These are phyloP conservation scores for Pristis pectinata DNA, from an alignment of 2,797 vertebrate species.

Conservation along the genomic window DNA sequence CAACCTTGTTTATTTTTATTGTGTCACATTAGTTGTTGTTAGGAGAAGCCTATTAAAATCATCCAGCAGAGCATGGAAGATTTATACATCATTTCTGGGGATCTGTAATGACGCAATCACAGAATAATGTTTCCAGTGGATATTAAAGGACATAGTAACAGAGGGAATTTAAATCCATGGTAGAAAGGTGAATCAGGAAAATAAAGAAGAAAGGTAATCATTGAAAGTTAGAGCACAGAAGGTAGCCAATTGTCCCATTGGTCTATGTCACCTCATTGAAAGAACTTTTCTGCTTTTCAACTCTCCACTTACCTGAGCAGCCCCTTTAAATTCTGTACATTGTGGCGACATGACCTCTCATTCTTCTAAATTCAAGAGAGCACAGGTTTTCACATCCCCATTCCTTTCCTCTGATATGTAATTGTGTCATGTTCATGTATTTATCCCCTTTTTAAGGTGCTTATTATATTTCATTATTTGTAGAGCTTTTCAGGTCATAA, in stretches of 20 bases:
- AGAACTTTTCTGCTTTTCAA: neutral
- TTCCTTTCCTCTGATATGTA: neutral
- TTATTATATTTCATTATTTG: neutral
- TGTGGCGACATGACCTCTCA: no score
- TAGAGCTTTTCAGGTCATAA: neutral
- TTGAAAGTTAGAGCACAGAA: neutral
- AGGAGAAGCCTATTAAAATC: constrained; percentile 25
- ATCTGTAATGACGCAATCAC: constrained; percentile 16
- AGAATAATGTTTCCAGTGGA: neutral
- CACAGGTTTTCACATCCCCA: neutral
- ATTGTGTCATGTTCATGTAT: neutral
- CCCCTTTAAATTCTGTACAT: no score
- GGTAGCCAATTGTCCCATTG: neutral
- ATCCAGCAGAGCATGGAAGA: constrained; percentile 31
- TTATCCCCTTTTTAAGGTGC: neutral
- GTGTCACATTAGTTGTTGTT: constrained; percentile 20
- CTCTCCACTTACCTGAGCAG: no score
- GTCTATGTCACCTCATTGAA: neutral
- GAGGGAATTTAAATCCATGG: neutral
- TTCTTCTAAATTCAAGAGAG: no score
- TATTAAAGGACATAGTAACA: neutral
- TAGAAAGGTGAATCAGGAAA: neutral
- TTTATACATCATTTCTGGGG: neutral
- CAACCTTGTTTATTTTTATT: constrained; percentile 18
- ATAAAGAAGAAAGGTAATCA: neutral